phyloP scores from a whole-genome alignment of 37 sponge, comb jelly and placozoan species.

The Aphrocallistes beatrix region DNA sequence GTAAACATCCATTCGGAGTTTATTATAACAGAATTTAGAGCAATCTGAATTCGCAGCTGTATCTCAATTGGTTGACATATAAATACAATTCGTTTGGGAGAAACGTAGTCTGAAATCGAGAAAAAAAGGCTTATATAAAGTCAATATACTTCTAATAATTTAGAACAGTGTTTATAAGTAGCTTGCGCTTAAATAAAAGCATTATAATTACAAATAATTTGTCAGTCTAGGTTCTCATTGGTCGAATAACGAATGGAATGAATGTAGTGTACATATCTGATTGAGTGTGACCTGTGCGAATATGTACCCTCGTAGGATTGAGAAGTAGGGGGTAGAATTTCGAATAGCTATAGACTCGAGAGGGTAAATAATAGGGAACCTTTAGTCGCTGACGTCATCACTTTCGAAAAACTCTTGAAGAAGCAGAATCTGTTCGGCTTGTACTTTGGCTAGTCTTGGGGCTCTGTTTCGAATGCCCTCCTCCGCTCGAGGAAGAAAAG shows the following conservation, averaged over 20 bases:
- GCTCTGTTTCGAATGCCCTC: neutral
- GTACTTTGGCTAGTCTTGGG: neutral
- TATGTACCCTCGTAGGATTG: neutral
- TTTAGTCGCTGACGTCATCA: conserved; percentile 14
- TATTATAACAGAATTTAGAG: no score
- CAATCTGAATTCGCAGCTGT: no score
- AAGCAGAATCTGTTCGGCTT: neutral
- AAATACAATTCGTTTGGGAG: no score
- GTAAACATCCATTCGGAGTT: no score
- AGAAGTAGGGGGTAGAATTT: neutral
- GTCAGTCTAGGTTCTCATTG: neutral
- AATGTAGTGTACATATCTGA: conserved; percentile 13
- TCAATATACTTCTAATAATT: no score
- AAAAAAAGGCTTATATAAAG: no score
- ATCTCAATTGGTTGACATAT: no score
- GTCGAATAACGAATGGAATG: conserved; percentile 20
- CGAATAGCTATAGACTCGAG: no score
- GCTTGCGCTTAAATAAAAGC: conserved; percentile 6
- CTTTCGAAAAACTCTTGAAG: neutral
- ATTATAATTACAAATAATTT: conserved; percentile 18
- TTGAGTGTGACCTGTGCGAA: neutral
- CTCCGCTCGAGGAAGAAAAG: neutral
- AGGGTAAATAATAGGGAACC: neutral
- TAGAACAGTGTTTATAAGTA: neutral
- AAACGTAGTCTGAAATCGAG: no score